Conservation (phyloP, 2,113 vertebrate species). For the Coryphaenoides rupestris region DNA sequence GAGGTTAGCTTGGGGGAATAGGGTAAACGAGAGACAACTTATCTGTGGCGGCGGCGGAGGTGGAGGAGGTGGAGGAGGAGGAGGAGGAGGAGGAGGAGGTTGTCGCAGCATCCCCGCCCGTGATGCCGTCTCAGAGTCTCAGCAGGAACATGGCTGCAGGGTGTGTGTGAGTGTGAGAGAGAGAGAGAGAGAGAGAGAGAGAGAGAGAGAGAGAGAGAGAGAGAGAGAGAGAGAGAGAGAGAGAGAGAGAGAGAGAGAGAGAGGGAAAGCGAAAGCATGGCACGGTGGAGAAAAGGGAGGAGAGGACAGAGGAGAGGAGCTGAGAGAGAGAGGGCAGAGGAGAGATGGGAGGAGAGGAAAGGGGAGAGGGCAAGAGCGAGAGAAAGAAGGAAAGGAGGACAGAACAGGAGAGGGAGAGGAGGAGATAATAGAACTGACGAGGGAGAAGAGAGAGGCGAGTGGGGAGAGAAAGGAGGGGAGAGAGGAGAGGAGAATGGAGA, state of each 20-base stretch:
- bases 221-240: slow-evolving; percentile 20
- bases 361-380: too few relatives aligned
- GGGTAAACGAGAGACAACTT: too few relatives aligned
- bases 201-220: slow-evolving; percentile 17
- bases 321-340: slow-evolving; percentile 8
- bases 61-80: too few relatives aligned
- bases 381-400: too few relatives aligned
- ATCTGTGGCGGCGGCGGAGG: too few relatives aligned
- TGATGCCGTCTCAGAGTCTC: slow-evolving; percentile 70
- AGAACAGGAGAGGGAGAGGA: background rate
- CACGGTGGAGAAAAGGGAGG: background rate
- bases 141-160: slow-evolving; percentile 65
- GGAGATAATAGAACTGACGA: background rate
- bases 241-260: slow-evolving; percentile 24
- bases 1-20: slow-evolving; percentile 31
- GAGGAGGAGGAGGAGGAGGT: too few relatives aligned
- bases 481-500: slow-evolving; percentile 37
- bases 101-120: slow-evolving; percentile 41
- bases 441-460: slow-evolving; percentile 26
- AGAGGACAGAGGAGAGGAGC: slow-evolving; percentile 1
- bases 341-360: background rate
- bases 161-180: too few relatives aligned
- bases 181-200: slow-evolving; percentile 16
- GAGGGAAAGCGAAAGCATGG: slow-evolving; percentile 3
- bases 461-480: slow-evolving; percentile 40